A percentile compares a stretch with the other conserved stretches of the same genome.
Evolutionary conservation across 2,113 vertebrate species (phyloP).

Genomic region (Lamprologus callipterus): DNA sequence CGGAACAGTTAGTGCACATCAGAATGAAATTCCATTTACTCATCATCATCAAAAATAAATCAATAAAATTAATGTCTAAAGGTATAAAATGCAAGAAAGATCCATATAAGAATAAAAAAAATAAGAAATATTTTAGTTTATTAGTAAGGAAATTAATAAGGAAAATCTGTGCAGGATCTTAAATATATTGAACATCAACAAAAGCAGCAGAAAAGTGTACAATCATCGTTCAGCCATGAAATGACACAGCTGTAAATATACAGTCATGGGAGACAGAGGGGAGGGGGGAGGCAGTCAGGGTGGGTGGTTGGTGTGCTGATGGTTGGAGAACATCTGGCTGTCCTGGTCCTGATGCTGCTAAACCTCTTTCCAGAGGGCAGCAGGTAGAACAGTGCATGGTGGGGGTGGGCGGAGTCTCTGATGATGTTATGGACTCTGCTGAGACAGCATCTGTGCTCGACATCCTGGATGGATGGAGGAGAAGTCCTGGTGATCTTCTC

Average conservation of each 20-base stretch:
- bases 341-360: neutral
- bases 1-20: too few relatives aligned
- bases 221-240: accelerated
- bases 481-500: too few relatives aligned
- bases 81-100: too few relatives aligned
- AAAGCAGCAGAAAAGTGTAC: accelerated
- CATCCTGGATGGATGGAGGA: too few relatives aligned
- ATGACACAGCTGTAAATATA: accelerated
- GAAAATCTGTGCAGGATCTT: accelerated
- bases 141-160: too few relatives aligned
- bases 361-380: too few relatives aligned
- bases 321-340: neutral
- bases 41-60: too few relatives aligned
- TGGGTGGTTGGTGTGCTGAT: neutral
- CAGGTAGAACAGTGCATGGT: accelerated
- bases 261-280: accelerated
- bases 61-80: too few relatives aligned
- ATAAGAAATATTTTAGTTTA: too few relatives aligned
- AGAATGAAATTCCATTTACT: too few relatives aligned
- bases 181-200: accelerated
- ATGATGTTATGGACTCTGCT: accelerated
- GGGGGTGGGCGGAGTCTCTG: accelerated
- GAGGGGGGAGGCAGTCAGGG: neutral
- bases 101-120: too few relatives aligned
- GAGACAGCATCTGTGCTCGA: accelerated